A percentile compares a stretch with the other conserved stretches of the same genome.
These are phyloP conservation scores for Drosophila sulfurigaster DNA, from an alignment of 1,140 invertebrate genomes.

Conservation along the genomic window DNA sequence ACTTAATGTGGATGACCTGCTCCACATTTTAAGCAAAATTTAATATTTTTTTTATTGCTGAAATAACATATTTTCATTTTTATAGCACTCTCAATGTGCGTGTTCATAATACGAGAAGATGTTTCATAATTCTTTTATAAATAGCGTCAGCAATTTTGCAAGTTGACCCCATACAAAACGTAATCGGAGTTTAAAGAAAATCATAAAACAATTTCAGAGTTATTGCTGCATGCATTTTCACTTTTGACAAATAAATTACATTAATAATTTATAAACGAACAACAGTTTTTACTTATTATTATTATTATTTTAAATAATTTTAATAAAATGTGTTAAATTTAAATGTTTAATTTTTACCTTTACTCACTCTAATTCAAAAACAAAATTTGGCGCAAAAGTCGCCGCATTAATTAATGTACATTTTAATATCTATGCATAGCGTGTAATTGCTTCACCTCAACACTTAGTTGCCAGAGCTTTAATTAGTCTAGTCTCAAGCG, in stretches of 20 bases:
- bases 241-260: too few species aligned
- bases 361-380: too few species aligned
- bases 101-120: background rate
- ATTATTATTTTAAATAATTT: too few species aligned
- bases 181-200: background rate
- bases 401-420: background rate
- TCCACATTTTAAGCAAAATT: background rate
- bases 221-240: background rate
- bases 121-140: background rate
- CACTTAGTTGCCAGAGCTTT: background rate
- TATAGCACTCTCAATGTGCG: background rate
- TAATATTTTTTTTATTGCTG: background rate
- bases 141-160: background rate
- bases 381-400: too few species aligned
- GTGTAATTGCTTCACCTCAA: background rate
- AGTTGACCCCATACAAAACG: background rate
- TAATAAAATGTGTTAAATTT: too few species aligned
- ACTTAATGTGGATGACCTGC: conserved; percentile 16
- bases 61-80: background rate
- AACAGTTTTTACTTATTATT: too few species aligned
- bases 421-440: background rate
- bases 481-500: conserved; percentile 1
- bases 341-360: too few species aligned
- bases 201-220: background rate
- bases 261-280: too few species aligned